Evolutionary conservation across 2,797 vertebrate genomes (phyloP), one percentile per base, ranked within the genome.

Genomic region (Sebastes flavidus): DNA sequence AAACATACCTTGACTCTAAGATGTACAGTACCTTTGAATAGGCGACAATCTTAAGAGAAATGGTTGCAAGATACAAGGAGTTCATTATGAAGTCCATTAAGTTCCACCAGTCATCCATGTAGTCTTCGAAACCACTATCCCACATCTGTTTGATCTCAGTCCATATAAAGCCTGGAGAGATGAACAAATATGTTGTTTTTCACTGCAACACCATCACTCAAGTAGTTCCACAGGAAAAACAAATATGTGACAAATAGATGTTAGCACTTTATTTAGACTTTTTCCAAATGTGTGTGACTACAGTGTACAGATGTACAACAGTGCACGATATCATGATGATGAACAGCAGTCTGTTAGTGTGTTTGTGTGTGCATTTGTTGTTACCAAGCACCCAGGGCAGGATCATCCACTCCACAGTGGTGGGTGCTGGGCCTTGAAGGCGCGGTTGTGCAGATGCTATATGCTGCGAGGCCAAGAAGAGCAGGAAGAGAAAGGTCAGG

Each of bases 21-120:
- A 63, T 55, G 58, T 96, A 36, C n/a, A 27, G 11, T 87, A 99
- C 98, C 98, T 98, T 98, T 63, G 92, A 81, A 92, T 96, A 98
- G 8, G 98, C 98, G 77, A 99, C 97, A 42, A 99, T 95, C 96
- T 99, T 99, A 77, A 99, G 94, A 65, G 98, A 97, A 86, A 99
- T 99, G 74, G 98, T 99, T 84, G 98, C 97, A 85, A 99, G 94
- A 86, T 99, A 99, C 84, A 99, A 93, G 52, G 97, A 96, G 90
- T 99, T 99, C 98, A 99, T 99, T 76, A 99, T 97, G 87, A 99
- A 99, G 94, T 99, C 99, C 99, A 99, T 98, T 52, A 99, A 95
- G 83, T 99, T 99, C 99, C 99, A 99, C 99, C 99, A 99, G 62
- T 99, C 99, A 22, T 99, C 96, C 65, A 99, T 93, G 89, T 99